Conservation (phyloP, 2,113 vertebrate species). For the Synodontis membranacea region DNA sequence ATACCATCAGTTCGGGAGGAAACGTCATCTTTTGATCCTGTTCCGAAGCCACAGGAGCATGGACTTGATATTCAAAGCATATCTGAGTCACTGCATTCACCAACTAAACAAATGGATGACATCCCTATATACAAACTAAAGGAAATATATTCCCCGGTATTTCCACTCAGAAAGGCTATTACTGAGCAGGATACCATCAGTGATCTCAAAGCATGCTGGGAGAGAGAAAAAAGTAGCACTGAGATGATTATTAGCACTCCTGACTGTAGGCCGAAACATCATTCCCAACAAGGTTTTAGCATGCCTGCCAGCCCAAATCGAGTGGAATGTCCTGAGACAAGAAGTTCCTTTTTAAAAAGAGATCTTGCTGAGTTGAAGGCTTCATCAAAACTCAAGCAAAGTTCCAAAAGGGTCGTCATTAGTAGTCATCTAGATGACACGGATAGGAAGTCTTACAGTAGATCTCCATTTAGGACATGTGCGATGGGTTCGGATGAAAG, state of each 20-base stretch:
- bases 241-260: conserved; percentile 35
- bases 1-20: not conserved
- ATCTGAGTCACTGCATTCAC: conserved; percentile 52
- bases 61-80: conserved; percentile 37
- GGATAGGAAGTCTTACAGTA: conserved; percentile 53
- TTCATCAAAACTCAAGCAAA: conserved; percentile 60
- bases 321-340: conserved; percentile 43
- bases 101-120: conserved; percentile 33
- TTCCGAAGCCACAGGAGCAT: not conserved
- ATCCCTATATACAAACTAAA: conserved; percentile 3
- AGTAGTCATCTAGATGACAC: conserved; percentile 69
- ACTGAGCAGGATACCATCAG: conserved; percentile 60
- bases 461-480: conserved; percentile 11
- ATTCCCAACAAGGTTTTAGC: conserved; percentile 8
- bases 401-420: conserved; percentile 64
- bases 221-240: conserved; percentile 63
- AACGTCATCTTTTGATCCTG: not conserved
- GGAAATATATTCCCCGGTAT: conserved; percentile 15
- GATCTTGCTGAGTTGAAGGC: conserved; percentile 63
- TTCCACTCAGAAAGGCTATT: conserved; percentile 8
- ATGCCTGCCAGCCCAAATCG: conserved; percentile 47
- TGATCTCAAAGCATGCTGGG: conserved; percentile 79
- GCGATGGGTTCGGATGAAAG: conserved; percentile 15
- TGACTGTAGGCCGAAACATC: conserved; percentile 42
- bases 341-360: conserved; percentile 41